A percentile compares a stretch with the other conserved stretches of the same genome.
Evolutionary conservation across 2,113 vertebrate genomes (phyloP).

Genomic region (Rhombomys opimus): DNA sequence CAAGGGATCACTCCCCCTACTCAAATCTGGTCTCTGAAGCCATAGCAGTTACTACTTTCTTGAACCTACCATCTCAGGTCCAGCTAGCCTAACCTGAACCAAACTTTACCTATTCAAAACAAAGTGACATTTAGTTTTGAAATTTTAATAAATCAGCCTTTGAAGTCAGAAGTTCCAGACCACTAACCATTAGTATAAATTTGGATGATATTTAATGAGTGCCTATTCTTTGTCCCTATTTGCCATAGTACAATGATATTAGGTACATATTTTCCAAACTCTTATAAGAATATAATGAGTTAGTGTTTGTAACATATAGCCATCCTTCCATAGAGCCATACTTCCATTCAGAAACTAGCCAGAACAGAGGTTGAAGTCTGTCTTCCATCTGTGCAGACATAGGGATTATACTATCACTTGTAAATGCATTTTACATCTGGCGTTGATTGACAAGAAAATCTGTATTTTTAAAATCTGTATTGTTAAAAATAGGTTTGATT

Average conservation of each 20-base stretch:
- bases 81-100: not conserved
- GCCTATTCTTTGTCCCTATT: not conserved
- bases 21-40: not conserved
- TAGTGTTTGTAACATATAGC: not conserved
- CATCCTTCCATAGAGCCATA: not conserved
- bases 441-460: slow-evolving; percentile 5
- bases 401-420: not conserved
- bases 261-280: not conserved
- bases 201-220: not conserved
- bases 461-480: not conserved
- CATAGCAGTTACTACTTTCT: not conserved
- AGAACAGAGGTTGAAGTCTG: not conserved
- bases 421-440: slow-evolving; percentile 11
- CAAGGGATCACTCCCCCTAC: not conserved
- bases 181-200: not conserved
- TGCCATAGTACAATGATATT: not conserved
- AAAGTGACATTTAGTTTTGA: not conserved
- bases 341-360: not conserved
- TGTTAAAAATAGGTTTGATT: slow-evolving; percentile 1
- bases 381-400: not conserved
- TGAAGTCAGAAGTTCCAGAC: not conserved
- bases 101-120: not conserved
- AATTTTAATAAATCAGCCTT: slow-evolving; percentile 38
- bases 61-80: not conserved
- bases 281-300: not conserved